Conservation (phyloP, 2,888 invertebrate genomes). For the Aspidiotus rigidus region DNA sequence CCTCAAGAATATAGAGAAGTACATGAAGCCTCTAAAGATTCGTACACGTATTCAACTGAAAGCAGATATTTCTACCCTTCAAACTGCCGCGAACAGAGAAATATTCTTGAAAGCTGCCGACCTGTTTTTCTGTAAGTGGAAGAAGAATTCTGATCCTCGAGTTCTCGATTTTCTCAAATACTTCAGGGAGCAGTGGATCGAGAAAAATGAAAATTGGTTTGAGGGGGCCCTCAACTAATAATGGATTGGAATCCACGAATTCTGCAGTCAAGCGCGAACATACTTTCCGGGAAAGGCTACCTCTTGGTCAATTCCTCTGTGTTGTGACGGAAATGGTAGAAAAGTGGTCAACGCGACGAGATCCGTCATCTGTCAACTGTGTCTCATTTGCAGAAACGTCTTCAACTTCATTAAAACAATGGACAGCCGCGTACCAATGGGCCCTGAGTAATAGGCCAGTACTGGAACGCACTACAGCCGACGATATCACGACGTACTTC, state of each 20-base stretch:
- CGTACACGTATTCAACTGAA: slow-evolving; percentile 7
- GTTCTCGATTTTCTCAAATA: slow-evolving; percentile 13
- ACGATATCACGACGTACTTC: no score
- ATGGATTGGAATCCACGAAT: slow-evolving; percentile 5
- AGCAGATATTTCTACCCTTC: slow-evolving; percentile 6
- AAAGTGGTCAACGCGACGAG: neutral
- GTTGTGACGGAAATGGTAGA: neutral
- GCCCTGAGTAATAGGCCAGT: neutral
- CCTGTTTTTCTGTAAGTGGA: slow-evolving; percentile 14
- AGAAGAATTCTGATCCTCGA: neutral
- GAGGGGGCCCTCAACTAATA: slow-evolving; percentile 19
- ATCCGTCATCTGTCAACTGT: neutral
- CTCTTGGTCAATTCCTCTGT: slow-evolving; percentile 9
- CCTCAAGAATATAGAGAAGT: slow-evolving; percentile 28
- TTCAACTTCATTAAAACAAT: neutral
- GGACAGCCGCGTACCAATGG: neutral
- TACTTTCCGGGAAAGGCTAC: slow-evolving; percentile 17
- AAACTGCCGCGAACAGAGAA: neutral
- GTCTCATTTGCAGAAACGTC: neutral
- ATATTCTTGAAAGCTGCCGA: slow-evolving; percentile 7
- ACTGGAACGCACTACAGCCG: neutral
- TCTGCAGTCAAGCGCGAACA: slow-evolving; percentile 19
- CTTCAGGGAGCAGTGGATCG: slow-evolving; percentile 3
- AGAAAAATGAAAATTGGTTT: slow-evolving; percentile 1
- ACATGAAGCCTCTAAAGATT: slow-evolving; percentile 13